Conservation (phyloP, 2,888 invertebrate genomes). For the Macrosiphum euphorbiae region DNA sequence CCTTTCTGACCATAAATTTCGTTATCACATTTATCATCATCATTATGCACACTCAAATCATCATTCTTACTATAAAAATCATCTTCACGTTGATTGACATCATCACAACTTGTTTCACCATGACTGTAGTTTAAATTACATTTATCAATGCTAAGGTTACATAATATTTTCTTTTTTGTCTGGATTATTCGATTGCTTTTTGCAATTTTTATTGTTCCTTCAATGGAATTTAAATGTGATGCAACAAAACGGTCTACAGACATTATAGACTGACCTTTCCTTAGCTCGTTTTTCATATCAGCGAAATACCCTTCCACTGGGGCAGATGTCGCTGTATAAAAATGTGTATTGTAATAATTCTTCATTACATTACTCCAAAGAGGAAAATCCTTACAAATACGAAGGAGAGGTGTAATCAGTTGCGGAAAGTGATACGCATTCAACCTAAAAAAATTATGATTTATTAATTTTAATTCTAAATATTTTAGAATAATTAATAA, state of each 20-base stretch:
- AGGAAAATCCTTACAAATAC: conserved; percentile 5
- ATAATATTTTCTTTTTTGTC: neutral
- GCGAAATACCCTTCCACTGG: conserved; percentile 20
- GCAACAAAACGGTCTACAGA: neutral
- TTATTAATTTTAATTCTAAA: too few relatives aligned
- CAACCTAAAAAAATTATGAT: neutral
- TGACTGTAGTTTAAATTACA: too few relatives aligned
- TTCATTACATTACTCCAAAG: conserved; percentile 14
- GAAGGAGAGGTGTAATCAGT: neutral
- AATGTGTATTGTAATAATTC: neutral
- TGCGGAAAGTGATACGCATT: conserved; percentile 9
- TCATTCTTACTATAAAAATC: neutral
- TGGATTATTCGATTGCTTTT: neutral
- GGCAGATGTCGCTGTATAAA: conserved; percentile 15
- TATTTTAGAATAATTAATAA: too few relatives aligned
- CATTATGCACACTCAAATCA: too few relatives aligned
- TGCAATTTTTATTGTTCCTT: neutral
- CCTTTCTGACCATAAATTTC: neutral
- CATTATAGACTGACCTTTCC: neutral
- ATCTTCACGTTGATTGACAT: neutral
- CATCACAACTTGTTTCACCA: neutral
- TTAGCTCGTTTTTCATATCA: conserved; percentile 10
- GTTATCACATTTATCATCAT: neutral
- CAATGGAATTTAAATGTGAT: neutral
- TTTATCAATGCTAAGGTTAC: neutral